Evolutionary conservation across 2,113 vertebrate genomes (phyloP), one percentile per base, ranked within the genome.

Genomic region (Apteryx owenii): DNA sequence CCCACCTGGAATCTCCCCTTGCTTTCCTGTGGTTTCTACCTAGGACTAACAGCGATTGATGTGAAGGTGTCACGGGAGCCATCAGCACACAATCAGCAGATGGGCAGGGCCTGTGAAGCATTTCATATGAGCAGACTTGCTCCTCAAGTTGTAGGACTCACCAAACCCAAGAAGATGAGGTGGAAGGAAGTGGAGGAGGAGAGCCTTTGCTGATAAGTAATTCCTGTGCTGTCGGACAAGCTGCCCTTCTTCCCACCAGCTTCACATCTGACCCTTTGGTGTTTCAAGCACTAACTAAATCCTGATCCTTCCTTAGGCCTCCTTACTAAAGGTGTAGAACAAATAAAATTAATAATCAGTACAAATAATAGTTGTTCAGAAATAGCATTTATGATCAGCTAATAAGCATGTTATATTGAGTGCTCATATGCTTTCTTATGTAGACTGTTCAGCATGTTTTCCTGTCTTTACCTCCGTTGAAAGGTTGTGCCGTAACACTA

Each of bases 361-460:
- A 42, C 4, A 5, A 64, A 23, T 12, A 73, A 31, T 10, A 75
- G 31, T 56, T 78, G 42, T 66, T 90, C 60, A 86, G 82, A 88
- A 84, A 44, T 8, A 53, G 22, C 40, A 22, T 62, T 89, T 71
- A 17, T 56, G 40, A 29, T 87, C 46, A 68, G 28, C 23, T 93
- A 54, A 25, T 46, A 42, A 40, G 36, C 12, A 5, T 22, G 3
- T 26, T 93, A 12, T 31, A 48, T 33, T 20, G 69, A 38, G 33
- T 48, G 62, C 17, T 81, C 7, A 7, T 56, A 7, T 20, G 3
- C 21, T 51, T 93, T 42, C 22, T 20, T 14, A 53, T 25, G 2
- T 7, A 46, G n/a, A 14, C 18, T 81, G 51, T n/a, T 76, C 20
- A 40, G 2, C 0, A 0, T 51, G 12, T 83, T 95, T 83, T 38